phyloP scores from a whole-genome alignment of 2,888 invertebrate genomes.

The Galerucella nymphaeae region DNA sequence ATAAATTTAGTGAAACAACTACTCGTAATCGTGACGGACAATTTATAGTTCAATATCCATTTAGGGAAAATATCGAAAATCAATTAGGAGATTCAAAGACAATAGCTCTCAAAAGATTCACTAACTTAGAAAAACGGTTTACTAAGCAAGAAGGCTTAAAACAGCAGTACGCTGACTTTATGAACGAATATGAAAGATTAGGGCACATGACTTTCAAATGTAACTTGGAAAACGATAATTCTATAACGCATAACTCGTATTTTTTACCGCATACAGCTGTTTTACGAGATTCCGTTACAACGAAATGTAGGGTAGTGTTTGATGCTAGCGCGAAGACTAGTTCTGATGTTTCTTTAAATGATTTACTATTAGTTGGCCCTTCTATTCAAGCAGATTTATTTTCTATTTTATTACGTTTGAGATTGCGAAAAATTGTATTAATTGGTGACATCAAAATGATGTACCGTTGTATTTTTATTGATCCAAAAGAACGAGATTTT shows the following conservation, averaged over 20 bases:
- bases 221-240: not conserved
- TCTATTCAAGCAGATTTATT: conserved; percentile 35
- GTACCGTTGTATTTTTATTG: conserved; percentile 36
- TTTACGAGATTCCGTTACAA: conserved; percentile 24
- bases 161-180: not conserved
- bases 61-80: not conserved
- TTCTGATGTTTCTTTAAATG: conserved; percentile 31
- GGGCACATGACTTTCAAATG: not conserved
- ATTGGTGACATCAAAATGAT: conserved; percentile 42
- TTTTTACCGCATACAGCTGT: conserved; percentile 2
- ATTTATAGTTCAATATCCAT: not conserved
- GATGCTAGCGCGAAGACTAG: conserved; percentile 33
- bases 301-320: conserved; percentile 40
- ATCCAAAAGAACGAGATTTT: conserved; percentile 31
- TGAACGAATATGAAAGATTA: not conserved
- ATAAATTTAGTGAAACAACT: not conserved
- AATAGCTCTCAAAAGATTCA: not conserved
- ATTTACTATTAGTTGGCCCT: conserved; percentile 28
- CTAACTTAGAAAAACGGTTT: not conserved
- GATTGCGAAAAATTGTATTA: conserved; percentile 29
- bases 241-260: not conserved
- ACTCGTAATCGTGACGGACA: not conserved
- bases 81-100: not conserved
- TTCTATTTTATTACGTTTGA: conserved; percentile 36
- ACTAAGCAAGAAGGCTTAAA: not conserved